Evolutionary conservation across 2,888 invertebrate genomes (phyloP).

Genomic region (Chloromyia formosa): DNA sequence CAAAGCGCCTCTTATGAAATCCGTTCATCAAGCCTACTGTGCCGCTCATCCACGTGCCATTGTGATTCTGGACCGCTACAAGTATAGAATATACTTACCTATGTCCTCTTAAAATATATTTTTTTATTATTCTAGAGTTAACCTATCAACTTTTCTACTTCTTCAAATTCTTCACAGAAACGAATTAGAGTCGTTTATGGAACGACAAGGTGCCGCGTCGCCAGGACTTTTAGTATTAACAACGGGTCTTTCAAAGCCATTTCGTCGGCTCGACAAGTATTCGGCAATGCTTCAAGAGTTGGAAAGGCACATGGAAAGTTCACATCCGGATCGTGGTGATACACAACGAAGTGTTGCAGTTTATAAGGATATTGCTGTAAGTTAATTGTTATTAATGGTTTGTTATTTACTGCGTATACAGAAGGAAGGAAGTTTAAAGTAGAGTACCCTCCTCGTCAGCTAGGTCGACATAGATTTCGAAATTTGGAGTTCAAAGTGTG

Average conservation of each 20-base stretch:
- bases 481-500: no score
- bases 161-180: constrained; percentile 68
- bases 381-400: constrained; percentile 56
- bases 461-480: no score
- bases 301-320: constrained; percentile 94
- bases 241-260: constrained; percentile 93
- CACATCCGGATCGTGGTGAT: constrained; percentile 95
- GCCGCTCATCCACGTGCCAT: constrained; percentile 94
- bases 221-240: constrained; percentile 91
- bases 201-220: constrained; percentile 83
- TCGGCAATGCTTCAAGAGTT: constrained; percentile 93
- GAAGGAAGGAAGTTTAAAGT: no score
- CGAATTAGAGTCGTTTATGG: constrained; percentile 86
- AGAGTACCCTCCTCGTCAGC: no score
- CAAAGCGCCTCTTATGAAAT: constrained; percentile 82
- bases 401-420: no score
- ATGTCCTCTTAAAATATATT: constrained; percentile 32
- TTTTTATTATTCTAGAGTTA: constrained; percentile 38
- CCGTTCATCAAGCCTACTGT: constrained; percentile 89
- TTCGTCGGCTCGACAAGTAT: constrained; percentile 94
- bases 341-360: constrained; percentile 94
- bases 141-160: constrained; percentile 42
- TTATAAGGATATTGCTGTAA: constrained; percentile 93
- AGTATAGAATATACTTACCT: constrained; percentile 68
- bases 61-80: constrained; percentile 90